Base-by-base conservation (phyloP, 2,888 invertebrate species). In the Zootermopsis nevadensis region DNA sequence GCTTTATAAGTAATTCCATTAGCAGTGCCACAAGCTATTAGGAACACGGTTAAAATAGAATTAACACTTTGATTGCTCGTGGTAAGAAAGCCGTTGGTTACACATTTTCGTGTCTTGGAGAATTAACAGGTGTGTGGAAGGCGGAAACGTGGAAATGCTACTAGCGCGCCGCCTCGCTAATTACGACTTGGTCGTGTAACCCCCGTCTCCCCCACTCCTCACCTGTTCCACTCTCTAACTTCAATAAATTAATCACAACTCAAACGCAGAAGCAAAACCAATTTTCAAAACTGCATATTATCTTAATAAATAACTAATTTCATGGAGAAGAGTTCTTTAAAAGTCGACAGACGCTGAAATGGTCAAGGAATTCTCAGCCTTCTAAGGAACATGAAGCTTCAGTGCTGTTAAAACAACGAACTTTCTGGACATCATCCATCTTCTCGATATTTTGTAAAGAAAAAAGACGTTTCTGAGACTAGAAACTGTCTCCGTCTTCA, bases 121-220 rank as follows among this genome's bases (percentile, higher is more conserved):
- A 69, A 69, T 69, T 69, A 69, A 69, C 69, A 69, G 33, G 69
- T 69, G 69, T 30, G 69, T 69, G 27, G 30, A n/a, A 33, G 60
- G 60, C 27, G 4, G 60, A 10, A 33, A 69, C 69, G 8, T 1
- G 69, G 69, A 69, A 69, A 69, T 33, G 30, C 31, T 69, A 19
- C 30, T 19, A 69, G 33, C n/a, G 60, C 8, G 12, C 27, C 60
- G 60, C 27, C 24, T 27, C 8, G 60, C 27, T 60, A 60, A 60
- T 60, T 60, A 27, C 27, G 8, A 60, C 60, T 60, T 60, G n/a
- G 60, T 60, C n/a, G 60, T 8, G 60, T 60, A 60, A 60, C 8
- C 8, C 7, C 15, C 60, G 19, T 19, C 48, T 15, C 10, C 10
- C 38, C 38, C 38, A 2, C 38, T 19, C n/a, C 19, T 48, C 48